Conservation (phyloP, 1,140 invertebrate species). For the Aphelinus certus region DNA sequence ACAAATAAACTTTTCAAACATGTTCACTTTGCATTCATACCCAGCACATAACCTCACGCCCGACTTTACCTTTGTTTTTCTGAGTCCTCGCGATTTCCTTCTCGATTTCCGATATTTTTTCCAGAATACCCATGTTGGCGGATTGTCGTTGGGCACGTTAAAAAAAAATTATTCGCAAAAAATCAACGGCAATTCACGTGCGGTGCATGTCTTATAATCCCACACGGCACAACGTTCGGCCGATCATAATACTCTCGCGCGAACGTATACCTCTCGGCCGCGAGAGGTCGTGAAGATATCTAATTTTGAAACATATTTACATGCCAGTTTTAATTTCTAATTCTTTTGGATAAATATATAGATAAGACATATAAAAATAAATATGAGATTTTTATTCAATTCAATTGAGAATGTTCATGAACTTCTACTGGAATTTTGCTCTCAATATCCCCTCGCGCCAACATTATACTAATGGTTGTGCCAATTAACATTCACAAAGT, state of each 20-base stretch:
- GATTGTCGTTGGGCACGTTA: background rate
- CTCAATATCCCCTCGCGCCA: no score
- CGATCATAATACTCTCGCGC: background rate
- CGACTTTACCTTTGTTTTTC: conserved; percentile 94
- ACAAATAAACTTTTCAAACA: background rate
- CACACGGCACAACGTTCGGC: conserved; percentile 4
- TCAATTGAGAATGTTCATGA: no score
- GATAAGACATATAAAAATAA: background rate
- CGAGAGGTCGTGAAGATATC: conserved; percentile 7
- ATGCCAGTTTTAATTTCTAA: background rate
- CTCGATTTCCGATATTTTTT: conserved; percentile 98
- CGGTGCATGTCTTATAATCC: conserved; percentile 11
- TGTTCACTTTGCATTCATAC: no score
- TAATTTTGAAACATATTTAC: no score
- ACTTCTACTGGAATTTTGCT: no score
- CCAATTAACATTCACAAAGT: no score
- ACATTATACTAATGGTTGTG: no score
- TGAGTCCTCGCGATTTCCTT: conserved; percentile 98
- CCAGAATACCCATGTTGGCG: conserved; percentile 89
- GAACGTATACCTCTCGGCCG: background rate
- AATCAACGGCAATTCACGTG: conserved; percentile 27
- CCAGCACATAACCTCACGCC: conserved; percentile 29
- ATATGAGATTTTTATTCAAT: background rate
- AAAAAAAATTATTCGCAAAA: conserved; percentile 25
- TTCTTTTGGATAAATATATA: background rate